A percentile compares a stretch with the other conserved stretches of the same genome.
Conservation (phyloP, 2,797 vertebrate genomes). For the Catharus ustulatus region DNA sequence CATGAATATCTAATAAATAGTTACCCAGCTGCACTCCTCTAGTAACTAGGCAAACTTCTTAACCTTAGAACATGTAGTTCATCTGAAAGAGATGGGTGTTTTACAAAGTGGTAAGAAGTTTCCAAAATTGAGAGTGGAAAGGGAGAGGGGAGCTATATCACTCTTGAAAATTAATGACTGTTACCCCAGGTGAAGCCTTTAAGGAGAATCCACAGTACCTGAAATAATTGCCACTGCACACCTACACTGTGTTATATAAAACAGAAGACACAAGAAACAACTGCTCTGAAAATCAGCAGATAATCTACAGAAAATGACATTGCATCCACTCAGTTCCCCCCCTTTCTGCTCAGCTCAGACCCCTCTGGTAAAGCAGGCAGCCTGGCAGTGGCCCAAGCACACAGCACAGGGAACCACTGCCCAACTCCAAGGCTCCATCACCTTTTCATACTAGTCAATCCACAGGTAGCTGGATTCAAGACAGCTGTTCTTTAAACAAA, state of each 20-base stretch:
- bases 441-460: neutral
- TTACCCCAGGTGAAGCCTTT: neutral
- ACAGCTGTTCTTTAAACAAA: neutral
- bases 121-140: neutral
- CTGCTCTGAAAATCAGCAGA: neutral
- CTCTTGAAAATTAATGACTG: neutral
- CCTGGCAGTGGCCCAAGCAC: neutral
- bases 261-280: neutral
- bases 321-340: neutral
- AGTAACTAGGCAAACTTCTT: neutral
- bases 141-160: neutral
- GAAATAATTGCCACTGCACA: neutral
- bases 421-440: neutral
- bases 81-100: neutral
- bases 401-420: neutral
- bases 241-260: neutral
- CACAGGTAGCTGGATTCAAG: neutral
- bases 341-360: neutral
- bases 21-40: neutral
- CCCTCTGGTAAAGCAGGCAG: neutral
- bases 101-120: neutral
- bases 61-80: accelerated
- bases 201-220: neutral
- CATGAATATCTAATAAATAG: neutral
- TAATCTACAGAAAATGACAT: neutral